These are phyloP conservation scores for Zingel zingel DNA, from an alignment of 2,113 vertebrate species.

Conservation along the genomic window DNA sequence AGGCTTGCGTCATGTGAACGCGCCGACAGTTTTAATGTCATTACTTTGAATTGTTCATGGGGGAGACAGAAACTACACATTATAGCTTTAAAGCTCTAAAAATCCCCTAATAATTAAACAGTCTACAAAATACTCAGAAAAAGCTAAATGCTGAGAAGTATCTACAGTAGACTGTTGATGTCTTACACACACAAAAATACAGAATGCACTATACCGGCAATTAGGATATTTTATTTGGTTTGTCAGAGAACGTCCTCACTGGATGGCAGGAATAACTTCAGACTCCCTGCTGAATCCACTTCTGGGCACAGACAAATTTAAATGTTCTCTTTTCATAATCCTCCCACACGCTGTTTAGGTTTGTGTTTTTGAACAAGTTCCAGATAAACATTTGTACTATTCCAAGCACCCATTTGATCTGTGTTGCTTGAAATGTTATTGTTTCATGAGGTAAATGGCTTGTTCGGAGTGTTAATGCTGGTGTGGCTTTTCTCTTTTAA, in stretches of 20 bases:
- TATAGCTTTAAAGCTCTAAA: not conserved
- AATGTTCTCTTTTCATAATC: not conserved
- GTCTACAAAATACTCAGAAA: not conserved
- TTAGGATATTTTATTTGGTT: not conserved
- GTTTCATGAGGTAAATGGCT: not conserved
- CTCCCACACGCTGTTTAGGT: not conserved
- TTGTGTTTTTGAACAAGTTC: not conserved
- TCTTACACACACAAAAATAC: not conserved
- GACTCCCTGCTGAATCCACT: constrained; percentile 11
- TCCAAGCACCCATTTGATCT: not conserved
- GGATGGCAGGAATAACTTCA: not conserved
- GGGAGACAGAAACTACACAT: too few species aligned
- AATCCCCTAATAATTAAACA: not conserved
- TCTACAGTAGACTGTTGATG: not conserved
- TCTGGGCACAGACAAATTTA: not conserved
- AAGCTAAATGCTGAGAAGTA: not conserved
- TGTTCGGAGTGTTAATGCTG: not conserved
- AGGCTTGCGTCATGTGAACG: too few species aligned
- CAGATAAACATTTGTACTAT: not conserved
- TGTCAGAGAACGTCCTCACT: not conserved
- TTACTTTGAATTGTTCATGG: too few species aligned
- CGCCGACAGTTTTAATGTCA: too few species aligned
- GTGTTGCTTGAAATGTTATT: not conserved
- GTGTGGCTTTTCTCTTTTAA: not conserved
- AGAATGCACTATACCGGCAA: not conserved